phyloP scores from a whole-genome alignment of 2,888 invertebrate species.

The Eumerus sabulonum region DNA sequence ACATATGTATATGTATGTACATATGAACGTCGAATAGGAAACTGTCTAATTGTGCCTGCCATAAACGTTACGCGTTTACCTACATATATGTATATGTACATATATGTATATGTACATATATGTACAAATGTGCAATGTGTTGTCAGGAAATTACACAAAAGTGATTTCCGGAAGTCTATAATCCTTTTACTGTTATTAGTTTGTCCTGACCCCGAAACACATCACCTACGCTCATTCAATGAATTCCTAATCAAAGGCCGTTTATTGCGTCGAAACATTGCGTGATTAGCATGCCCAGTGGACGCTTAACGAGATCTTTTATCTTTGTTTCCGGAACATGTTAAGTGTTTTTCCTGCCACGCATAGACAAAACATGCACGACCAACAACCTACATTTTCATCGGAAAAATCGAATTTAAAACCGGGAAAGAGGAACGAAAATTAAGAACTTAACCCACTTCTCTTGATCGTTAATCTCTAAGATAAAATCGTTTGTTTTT shows the following conservation, averaged over 20 bases:
- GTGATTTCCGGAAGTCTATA: too few species aligned
- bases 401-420: too few species aligned
- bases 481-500: conserved; percentile 59
- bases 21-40: too few species aligned
- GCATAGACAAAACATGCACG: not conserved
- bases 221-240: not conserved
- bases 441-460: conserved; percentile 43
- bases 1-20: too few species aligned
- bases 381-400: too few species aligned
- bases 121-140: not conserved
- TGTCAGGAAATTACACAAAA: too few species aligned
- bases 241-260: conserved; percentile 3
- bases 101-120: not conserved
- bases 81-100: not conserved
- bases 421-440: conserved; percentile 2
- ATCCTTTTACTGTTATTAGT: too few species aligned
- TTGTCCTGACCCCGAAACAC: too few species aligned
- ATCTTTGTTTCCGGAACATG: conserved; percentile 38
- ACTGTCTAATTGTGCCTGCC: too few species aligned
- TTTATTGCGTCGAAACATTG: conserved; percentile 17
- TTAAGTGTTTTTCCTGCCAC: conserved; percentile 57
- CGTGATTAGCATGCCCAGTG: conserved; percentile 47
- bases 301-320: conserved; percentile 43
- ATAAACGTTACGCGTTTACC: too few species aligned
- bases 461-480: conserved; percentile 50